Evolutionary conservation across 2,797 vertebrate genomes (phyloP), one percentile per base, ranked within the genome.

Genomic region (Loriculus beryllinus): DNA sequence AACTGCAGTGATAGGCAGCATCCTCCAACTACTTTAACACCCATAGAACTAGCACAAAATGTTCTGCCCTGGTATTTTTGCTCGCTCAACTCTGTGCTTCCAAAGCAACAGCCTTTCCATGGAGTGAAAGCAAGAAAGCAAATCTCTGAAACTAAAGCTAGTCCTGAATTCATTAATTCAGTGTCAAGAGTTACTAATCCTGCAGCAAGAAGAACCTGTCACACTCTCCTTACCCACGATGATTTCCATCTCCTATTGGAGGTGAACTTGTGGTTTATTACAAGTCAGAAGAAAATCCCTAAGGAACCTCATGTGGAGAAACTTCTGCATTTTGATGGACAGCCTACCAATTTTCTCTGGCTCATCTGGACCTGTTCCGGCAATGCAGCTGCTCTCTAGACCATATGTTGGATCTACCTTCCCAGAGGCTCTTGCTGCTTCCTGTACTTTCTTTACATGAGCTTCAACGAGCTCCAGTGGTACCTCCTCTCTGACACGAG

Each of bases 371-470:
- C 98, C 98, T 0, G 99, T 99, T 25, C 99, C 99, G 0, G 99
- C 99, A 19, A 99, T 99, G 92, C 99, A 99, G 83, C 99, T 99
- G 97, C 98, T 99, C 96, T 99, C 99, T 71, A 99, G 97, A 4
- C 99, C 99, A 0, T 98, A 99, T 1, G 98, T 97, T 0, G 99
- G 99, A 96, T 99, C 99, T 74, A 99, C 98, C 93, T 99, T 99
- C 10, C 99, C 99, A 0, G 99, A 99, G 94, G 97, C 98, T 64
- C 98, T 98, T 2, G 99, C 99, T 0, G 99, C 99, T 71, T 99
- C 99, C 88, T 99, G 99, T 3, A 99, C 99, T 59, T 99, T 99
- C 97, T 99, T 99, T 43, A 99, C 99, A 0, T 99, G 99, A n/a
- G 99, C 99, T 91, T 99, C 99, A 47, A 99, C 99, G 82, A 99